Evolutionary conservation across 2,888 invertebrate genomes (phyloP), one percentile per base, ranked within the genome.

Genomic region (Amblyjoppa proteus): DNA sequence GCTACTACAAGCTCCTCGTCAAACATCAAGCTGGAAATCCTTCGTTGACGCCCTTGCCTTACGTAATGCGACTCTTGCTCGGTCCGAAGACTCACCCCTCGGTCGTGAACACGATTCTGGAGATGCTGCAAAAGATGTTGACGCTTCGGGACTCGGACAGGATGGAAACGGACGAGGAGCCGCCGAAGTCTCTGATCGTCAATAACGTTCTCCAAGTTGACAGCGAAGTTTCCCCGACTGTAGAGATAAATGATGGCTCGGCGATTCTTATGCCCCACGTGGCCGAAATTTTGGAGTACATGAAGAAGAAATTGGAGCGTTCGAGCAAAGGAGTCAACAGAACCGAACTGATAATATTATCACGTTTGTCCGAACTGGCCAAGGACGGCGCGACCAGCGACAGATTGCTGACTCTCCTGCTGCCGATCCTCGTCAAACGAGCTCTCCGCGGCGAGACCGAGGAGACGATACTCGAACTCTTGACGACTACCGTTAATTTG

Each of bases 401-500:
- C 87, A 95, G 95, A 49, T 94, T 98, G 49, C 92, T 98, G n/a
- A 95, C 95, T 81, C 94, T 98, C 4, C 93, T 97, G 5, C 90
- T 98, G 69, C 97, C 98, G 0, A 96, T 97, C 87, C 94, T 97
- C 28, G 95, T 96, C 0, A 96, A 96, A 88, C 97, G 96, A 94
- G 95, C 96, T 5, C 94, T 94, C 78, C 94, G 94, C 88, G 95
- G 95, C 70, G 95, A 95, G 88, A 95, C 95, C 0, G 97, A 97
- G 91, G 97, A 97, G 87, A 95, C 96, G 0, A 95, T 97, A 89
- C 94, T 95, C 69, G 96, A 97, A 90, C 95, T 97, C 25, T 94
- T 98, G 0, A 96, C 95, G 3, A 97, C 97, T 0, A 95, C 98
- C 0, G 95, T 95, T 1, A 98, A 98, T 94, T 95, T 98, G n/a